Evolutionary conservation across 2,113 vertebrate species (phyloP).

Genomic region (Percopsis transmontana): DNA sequence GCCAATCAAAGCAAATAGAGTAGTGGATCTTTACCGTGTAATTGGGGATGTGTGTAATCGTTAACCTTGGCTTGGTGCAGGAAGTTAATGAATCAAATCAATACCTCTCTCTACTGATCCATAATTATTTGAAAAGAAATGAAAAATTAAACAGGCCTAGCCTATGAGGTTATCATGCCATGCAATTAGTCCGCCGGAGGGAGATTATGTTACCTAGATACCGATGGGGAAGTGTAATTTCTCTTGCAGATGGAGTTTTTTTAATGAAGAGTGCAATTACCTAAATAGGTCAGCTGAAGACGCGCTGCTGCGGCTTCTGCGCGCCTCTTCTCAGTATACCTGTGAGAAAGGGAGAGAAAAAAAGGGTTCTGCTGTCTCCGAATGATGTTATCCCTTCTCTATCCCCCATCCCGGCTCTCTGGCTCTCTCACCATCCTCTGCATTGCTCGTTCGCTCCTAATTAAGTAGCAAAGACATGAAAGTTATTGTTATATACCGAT

Average conservation of each 20-base stretch:
- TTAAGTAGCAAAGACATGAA: constrained; percentile 63
- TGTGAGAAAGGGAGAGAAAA: constrained; percentile 70
- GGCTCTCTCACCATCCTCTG: constrained; percentile 30
- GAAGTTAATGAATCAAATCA: constrained; percentile 99
- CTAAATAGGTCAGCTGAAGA: constrained; percentile 89
- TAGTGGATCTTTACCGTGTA: constrained; percentile 84
- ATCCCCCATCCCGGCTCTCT: constrained; percentile 20
- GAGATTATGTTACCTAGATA: constrained; percentile 99
- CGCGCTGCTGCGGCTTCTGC: constrained; percentile 62
- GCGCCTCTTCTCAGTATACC: constrained; percentile 70
- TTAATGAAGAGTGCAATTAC: constrained; percentile 90
- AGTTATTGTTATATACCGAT: constrained; percentile 51
- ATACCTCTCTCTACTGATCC: constrained; percentile 97
- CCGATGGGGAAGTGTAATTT: constrained; percentile 92
- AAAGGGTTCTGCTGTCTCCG: constrained; percentile 41
- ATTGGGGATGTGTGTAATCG: constrained; percentile 95
- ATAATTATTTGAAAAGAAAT: constrained; percentile 99
- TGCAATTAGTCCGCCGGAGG: constrained; percentile 96
- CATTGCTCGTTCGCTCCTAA: constrained; percentile 53
- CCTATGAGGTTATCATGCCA: constrained; percentile 92
- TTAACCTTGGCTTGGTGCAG: constrained; percentile 95
- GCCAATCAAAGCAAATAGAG: constrained; percentile 86
- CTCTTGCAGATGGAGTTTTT: constrained; percentile 87
- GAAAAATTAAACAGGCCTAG: constrained; percentile 96
- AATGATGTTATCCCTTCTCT: constrained; percentile 52